These are phyloP conservation scores for Achatina immaculata DNA, from an alignment of 1,140 invertebrate species.

Conservation along the genomic window DNA sequence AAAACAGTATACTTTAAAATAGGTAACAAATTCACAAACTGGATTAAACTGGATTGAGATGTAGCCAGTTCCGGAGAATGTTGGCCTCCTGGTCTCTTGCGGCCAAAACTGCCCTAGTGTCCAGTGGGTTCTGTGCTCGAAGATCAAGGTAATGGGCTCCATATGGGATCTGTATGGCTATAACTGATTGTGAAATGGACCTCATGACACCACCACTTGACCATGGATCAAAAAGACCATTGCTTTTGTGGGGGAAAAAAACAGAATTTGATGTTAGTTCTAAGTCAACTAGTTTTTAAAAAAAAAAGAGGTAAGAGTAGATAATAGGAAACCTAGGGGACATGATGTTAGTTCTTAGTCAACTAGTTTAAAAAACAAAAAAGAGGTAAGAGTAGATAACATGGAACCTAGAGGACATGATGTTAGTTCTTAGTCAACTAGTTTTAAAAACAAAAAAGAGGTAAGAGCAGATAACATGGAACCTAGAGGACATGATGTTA, in stretches of 20 bases:
- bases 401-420: too few species aligned
- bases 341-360: too few species aligned
- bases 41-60: constrained; percentile 9
- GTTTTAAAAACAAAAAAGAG: too few species aligned
- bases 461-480: too few species aligned
- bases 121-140: constrained; percentile 78
- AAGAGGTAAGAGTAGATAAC: too few species aligned
- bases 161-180: constrained; percentile 84
- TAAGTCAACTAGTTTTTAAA: too few species aligned
- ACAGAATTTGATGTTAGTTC: too few species aligned
- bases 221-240: constrained; percentile 94
- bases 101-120: constrained; percentile 79
- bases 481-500: too few species aligned
- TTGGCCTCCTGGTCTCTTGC: constrained; percentile 80
- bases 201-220: constrained; percentile 87
- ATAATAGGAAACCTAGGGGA: too few species aligned
- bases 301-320: too few species aligned
- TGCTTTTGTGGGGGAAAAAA: constrained; percentile 79
- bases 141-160: constrained; percentile 95
- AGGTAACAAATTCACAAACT: constrained; percentile 24
- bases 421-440: too few species aligned
- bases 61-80: constrained; percentile 79
- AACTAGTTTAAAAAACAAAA: too few species aligned
- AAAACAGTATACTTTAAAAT: not conserved
- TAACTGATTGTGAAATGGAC: constrained; percentile 78